A percentile compares a stretch with the other conserved stretches of the same genome.
phyloP scores from a whole-genome alignment of 2,113 vertebrate genomes.

The Sebastes fasciatus region DNA sequence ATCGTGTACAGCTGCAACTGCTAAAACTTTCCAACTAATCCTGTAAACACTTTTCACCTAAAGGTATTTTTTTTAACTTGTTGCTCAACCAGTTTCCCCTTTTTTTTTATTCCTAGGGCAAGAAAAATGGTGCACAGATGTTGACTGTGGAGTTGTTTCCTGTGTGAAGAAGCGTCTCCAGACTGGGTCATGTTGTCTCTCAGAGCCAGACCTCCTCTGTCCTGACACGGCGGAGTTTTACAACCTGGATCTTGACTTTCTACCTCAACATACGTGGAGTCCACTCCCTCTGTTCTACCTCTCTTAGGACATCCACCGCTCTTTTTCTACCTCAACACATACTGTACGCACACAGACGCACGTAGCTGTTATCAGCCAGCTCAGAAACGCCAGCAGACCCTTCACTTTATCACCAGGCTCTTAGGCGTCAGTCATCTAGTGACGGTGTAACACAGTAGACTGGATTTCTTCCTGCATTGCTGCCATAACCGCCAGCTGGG shows the following conservation, averaged over 20 bases:
- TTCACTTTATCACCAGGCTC: conserved; percentile 14
- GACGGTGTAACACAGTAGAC: background rate
- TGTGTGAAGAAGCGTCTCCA: background rate
- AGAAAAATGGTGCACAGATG: background rate
- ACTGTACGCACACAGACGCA: background rate
- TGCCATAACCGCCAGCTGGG: background rate
- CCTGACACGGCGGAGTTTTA: conserved; percentile 37
- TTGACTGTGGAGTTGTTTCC: background rate
- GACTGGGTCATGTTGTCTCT: conserved; percentile 26
- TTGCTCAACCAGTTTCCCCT: background rate
- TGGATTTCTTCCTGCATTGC: conserved; percentile 18
- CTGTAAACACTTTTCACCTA: background rate
- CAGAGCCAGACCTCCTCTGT: conserved; percentile 28
- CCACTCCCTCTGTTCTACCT: conserved; percentile 21
- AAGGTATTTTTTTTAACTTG: background rate
- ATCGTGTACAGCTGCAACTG: background rate
- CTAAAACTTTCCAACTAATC: background rate
- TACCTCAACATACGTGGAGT: conserved; percentile 47
- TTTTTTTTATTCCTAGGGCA: background rate
- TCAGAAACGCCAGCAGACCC: conserved; percentile 2
- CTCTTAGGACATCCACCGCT: background rate
- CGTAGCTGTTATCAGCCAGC: conserved; percentile 25
- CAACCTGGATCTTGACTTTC: conserved; percentile 2
- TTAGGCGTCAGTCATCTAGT: conserved; percentile 16
- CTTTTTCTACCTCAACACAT: conserved; percentile 44